Percentiles rank a stretch among this genome's conserved stretches.
phyloP scores from a whole-genome alignment of 2,113 vertebrate species.

The Amphilophus citrinellus region DNA sequence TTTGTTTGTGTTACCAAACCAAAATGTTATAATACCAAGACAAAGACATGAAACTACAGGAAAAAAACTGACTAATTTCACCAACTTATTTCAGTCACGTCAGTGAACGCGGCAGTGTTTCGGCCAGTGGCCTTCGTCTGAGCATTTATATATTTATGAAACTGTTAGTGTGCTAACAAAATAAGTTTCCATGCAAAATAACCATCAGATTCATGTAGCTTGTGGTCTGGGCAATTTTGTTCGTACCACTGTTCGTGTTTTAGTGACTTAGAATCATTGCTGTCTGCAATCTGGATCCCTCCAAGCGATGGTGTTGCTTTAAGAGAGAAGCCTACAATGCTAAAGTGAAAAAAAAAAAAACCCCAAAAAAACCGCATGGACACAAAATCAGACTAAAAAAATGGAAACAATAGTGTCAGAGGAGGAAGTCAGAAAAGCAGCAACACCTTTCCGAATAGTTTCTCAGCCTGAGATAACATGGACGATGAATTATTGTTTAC shows the following conservation, averaged over 20 bases:
- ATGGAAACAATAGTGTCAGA: background rate
- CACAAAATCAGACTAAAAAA: background rate
- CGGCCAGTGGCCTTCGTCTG: no score
- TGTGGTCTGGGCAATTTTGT: background rate
- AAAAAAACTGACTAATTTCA: no score
- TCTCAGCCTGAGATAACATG: background rate
- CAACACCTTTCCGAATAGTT: background rate
- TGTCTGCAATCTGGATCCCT: background rate
- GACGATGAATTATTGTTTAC: background rate
- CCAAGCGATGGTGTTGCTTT: background rate
- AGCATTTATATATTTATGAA: no score
- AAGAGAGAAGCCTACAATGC: background rate
- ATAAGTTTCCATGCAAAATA: background rate
- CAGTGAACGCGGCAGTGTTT: no score
- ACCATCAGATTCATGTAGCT: background rate
- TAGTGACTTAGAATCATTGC: background rate
- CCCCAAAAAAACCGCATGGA: no score
- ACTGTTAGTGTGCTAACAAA: no score
- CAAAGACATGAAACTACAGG: no score
- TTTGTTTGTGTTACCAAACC: background rate
- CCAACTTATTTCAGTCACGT: no score
- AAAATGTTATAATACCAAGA: background rate
- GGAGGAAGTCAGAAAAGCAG: background rate
- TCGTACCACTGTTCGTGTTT: no score
- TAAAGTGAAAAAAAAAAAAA: background rate